A percentile compares a stretch with the other conserved stretches of the same genome.
Conservation (phyloP, 2,113 vertebrate species). For the Sceloporus tristichus region DNA sequence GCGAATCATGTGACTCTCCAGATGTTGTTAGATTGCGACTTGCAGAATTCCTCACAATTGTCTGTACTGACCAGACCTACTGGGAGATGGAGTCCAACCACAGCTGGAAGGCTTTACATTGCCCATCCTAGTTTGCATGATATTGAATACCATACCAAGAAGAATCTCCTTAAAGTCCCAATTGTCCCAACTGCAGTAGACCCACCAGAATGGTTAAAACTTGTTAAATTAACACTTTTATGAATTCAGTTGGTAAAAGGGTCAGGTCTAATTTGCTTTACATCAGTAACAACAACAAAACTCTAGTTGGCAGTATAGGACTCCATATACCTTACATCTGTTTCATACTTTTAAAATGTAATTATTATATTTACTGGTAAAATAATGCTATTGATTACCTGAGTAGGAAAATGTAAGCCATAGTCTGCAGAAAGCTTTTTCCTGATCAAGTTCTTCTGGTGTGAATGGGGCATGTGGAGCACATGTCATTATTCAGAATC, state of each 20-base stretch:
- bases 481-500: background rate
- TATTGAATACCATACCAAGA: background rate
- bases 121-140: background rate
- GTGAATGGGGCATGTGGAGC: background rate
- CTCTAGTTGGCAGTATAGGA: too few species aligned
- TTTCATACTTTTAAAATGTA: background rate
- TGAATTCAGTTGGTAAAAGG: too few species aligned
- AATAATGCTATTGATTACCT: background rate
- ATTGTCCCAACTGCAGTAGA: background rate
- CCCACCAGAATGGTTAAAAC: background rate
- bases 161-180: background rate
- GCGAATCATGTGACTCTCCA: too few species aligned
- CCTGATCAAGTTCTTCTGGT: background rate
- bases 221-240: too few species aligned
- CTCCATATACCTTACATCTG: background rate
- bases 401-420: background rate
- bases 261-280: too few species aligned
- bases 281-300: too few species aligned
- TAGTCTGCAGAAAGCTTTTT: background rate
- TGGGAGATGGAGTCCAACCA: too few species aligned
- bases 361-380: background rate
- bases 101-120: too few species aligned
- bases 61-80: too few species aligned
- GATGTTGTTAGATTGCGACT: too few species aligned
- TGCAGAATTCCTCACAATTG: too few species aligned